A percentile compares a stretch with the other conserved stretches of the same genome.
Evolutionary conservation across 2,797 vertebrate species (phyloP).

Genomic region (Pempheris klunzingeri): DNA sequence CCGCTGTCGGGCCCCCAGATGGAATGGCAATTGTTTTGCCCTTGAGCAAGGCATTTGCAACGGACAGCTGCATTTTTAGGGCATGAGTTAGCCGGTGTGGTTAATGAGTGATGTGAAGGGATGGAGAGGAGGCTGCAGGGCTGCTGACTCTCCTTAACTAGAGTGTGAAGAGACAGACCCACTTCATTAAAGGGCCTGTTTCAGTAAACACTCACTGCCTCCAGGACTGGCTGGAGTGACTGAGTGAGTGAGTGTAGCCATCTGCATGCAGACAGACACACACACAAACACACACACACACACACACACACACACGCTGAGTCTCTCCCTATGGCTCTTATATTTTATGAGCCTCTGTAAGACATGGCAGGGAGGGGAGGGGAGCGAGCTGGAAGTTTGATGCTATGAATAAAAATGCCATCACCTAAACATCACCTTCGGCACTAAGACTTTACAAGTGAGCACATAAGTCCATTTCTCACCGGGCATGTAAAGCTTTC

Average conservation of each 20-base stretch:
- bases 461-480: constrained; percentile 52
- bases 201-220: constrained; percentile 62
- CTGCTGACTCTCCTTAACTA: constrained; percentile 60
- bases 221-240: constrained; percentile 56
- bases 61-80: constrained; percentile 58
- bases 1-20: constrained; percentile 38
- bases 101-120: constrained; percentile 60
- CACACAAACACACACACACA: constrained; percentile 25
- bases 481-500: constrained; percentile 29
- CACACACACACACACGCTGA: constrained; percentile 7
- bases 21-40: constrained; percentile 47
- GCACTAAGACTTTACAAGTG: constrained; percentile 56
- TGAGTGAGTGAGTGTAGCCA: constrained; percentile 45
- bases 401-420: constrained; percentile 61
- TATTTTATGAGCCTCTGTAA: constrained; percentile 48
- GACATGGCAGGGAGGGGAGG: neutral
- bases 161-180: constrained; percentile 69
- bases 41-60: constrained; percentile 69
- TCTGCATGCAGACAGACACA: constrained; percentile 51
- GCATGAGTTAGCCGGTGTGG: constrained; percentile 38
- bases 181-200: constrained; percentile 73
- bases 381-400: constrained; percentile 27
- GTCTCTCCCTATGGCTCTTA: constrained; percentile 33
- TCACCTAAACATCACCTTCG: constrained; percentile 51
- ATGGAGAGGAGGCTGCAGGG: constrained; percentile 49